phyloP scores from a whole-genome alignment of 2,797 vertebrate species.

The Cossypha niveicapilla region DNA sequence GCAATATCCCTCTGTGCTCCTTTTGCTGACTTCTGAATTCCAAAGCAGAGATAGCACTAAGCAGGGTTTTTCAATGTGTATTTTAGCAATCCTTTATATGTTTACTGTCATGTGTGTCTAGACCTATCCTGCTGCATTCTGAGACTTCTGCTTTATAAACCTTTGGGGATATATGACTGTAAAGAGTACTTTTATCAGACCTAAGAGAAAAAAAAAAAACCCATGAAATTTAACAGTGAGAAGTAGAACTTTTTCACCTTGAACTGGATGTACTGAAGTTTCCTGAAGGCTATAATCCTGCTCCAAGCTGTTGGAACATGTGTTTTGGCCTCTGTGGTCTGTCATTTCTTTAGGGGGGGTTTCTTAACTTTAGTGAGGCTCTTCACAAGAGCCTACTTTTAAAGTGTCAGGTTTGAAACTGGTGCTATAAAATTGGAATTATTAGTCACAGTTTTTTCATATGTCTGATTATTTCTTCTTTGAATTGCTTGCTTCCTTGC shows the following conservation, averaged over 20 bases:
- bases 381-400: not conserved
- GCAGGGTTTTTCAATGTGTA: not conserved
- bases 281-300: not conserved
- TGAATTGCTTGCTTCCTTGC: not conserved
- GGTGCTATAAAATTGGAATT: not conserved
- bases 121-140: not conserved
- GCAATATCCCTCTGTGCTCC: not conserved
- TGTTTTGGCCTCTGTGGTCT: rapidly evolving
- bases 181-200: not conserved
- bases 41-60: not conserved
- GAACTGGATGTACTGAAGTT: not conserved
- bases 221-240: not conserved
- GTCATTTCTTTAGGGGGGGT: not conserved
- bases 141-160: not conserved
- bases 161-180: not conserved
- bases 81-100: not conserved
- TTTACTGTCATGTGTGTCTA: not conserved
- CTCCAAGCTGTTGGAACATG: not conserved
- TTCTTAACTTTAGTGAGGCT: not conserved
- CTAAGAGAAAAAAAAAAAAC: not conserved
- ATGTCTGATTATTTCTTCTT: not conserved
- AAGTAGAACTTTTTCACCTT: not conserved
- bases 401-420: not conserved
- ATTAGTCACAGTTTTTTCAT: not conserved
- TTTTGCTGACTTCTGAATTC: not conserved